Conservation (phyloP, 37 sponge, comb jelly and placozoan species). For the Aplysina aerophoba region DNA sequence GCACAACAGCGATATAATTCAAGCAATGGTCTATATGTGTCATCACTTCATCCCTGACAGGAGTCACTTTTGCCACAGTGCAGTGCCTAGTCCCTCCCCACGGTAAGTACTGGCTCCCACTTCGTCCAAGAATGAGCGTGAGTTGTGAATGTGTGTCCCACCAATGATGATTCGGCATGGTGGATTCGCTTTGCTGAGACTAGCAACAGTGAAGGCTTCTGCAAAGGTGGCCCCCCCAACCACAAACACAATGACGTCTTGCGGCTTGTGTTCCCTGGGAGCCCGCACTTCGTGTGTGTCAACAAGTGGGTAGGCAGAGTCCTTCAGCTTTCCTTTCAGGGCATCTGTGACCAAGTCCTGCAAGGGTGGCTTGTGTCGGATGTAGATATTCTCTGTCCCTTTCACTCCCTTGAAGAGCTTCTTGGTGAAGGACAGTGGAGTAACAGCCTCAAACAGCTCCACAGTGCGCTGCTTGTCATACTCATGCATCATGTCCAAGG, state of each 20-base stretch:
- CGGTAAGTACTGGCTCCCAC: background rate
- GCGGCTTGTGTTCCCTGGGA: slow-evolving; percentile 55
- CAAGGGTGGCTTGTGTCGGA: slow-evolving; percentile 90
- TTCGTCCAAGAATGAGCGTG: slow-evolving; percentile 17
- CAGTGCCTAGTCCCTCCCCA: background rate
- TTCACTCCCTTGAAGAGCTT: slow-evolving; percentile 84
- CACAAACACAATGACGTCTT: slow-evolving; percentile 92
- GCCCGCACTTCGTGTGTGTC: slow-evolving; percentile 27
- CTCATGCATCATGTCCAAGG: slow-evolving; percentile 66
- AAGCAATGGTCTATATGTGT: no score
- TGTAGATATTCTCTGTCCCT: slow-evolving; percentile 97
- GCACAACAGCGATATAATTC: no score
- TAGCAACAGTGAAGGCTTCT: slow-evolving; percentile 84
- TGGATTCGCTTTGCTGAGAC: slow-evolving; percentile 68
- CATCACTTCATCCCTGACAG: no score
- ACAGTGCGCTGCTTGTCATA: slow-evolving; percentile 60
- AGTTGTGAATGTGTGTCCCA: slow-evolving; percentile 82
- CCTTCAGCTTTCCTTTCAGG: slow-evolving; percentile 77
- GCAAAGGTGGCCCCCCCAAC: slow-evolving; percentile 95
- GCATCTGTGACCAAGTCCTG: slow-evolving; percentile 47
- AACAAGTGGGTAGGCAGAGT: slow-evolving; percentile 58
- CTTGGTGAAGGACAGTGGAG: slow-evolving; percentile 70
- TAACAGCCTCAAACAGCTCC: slow-evolving; percentile 78
- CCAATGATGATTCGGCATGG: slow-evolving; percentile 88
- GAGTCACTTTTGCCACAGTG: background rate